Base-by-base conservation (phyloP, 2,888 invertebrate species). In the Mesopsocus fuscifrons region DNA sequence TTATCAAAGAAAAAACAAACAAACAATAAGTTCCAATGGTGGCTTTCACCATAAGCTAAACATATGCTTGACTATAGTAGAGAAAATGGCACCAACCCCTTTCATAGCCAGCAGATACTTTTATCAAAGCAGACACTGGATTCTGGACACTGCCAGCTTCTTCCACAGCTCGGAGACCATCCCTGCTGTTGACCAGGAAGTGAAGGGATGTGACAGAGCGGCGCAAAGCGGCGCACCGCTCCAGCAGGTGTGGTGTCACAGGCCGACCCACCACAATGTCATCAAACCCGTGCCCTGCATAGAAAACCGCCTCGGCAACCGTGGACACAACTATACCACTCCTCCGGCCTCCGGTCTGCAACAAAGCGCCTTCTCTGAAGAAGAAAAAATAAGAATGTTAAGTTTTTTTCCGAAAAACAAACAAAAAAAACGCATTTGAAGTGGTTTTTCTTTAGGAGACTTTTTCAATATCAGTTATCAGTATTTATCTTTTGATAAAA, bases 211-310 rank as follows among this genome's bases (percentile, higher is more conserved):
- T 44, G n/a, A 58, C 47, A 40, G 47, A 48, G 30, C 52, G 50
- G 8, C 44, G 42, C 5, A 50, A 42, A 9, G 21, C 21, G 2
- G 23, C 17, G 17, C 46, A 44, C n/a, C 49, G 32, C 2, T 41
- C 13, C 38, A 51, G 40, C 41, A 50, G 48, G 13, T 43, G 41
- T n/a, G 52, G 48, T n/a, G 55, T 52, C 21, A 60, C 50, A 2
- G 58, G 55, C 41, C 47, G 50, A 1, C 52, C 58, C 43, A 51
- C 55, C 8, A 61, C 49, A 35, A 61, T 59, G 48, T 61, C 60
- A 41, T 61, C 59, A 49, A 55, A 61, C n/a, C 58, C 59, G 45
- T 50, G 49, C 8, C 55, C 52, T 8, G 60, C 57, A 48, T 51
- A 61, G 44, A 57, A 53, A 42, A 58, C 54, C 2, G 57, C 56